phyloP scores from a whole-genome alignment of 2,797 vertebrate genomes.

The Premnoplex brunnescens region DNA sequence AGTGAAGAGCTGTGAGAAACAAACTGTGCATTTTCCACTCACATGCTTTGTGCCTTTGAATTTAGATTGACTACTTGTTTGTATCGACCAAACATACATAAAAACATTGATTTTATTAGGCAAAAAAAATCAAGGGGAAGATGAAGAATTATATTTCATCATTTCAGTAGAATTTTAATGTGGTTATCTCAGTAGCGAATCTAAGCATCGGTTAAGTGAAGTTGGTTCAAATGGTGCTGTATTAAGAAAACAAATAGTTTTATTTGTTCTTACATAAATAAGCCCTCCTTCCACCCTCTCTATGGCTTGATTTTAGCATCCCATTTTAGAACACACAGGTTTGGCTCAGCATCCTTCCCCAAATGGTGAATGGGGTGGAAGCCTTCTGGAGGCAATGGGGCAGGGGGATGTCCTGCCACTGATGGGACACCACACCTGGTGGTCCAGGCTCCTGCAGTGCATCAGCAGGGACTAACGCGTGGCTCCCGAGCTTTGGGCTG shows the following conservation, averaged over 20 bases:
- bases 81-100: not conserved
- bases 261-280: not conserved
- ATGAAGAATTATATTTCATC: not conserved
- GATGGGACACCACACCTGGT: accelerated
- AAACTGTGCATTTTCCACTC: not conserved
- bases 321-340: not conserved
- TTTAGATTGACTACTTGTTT: not conserved
- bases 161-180: not conserved
- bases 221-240: not conserved
- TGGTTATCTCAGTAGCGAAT: not conserved
- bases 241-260: not conserved
- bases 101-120: not conserved
- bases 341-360: not conserved
- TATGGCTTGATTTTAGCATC: not conserved
- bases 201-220: not conserved
- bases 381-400: not conserved
- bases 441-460: not conserved
- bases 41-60: not conserved
- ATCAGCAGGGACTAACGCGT: accelerated
- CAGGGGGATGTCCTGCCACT: accelerated
- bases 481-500: not conserved
- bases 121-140: not conserved
- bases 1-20: not conserved
- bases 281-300: not conserved
- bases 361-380: accelerated